Conservation (phyloP, 2,113 vertebrate species). For the Psittacus erithacus region DNA sequence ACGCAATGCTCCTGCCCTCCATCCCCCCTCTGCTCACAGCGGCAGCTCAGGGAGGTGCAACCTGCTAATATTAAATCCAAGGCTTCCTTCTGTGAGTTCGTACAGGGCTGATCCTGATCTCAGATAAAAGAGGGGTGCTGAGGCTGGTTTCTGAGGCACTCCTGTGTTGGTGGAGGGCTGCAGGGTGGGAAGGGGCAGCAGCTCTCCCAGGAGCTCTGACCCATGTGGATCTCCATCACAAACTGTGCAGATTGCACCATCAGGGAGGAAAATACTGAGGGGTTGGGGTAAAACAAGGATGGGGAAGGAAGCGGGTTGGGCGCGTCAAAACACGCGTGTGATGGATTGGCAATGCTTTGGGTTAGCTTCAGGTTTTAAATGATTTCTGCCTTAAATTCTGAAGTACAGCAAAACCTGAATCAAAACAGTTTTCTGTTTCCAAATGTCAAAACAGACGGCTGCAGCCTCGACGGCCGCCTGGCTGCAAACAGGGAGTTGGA, state of each 20-base stretch:
- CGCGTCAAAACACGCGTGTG: neutral
- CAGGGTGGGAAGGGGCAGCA: neutral
- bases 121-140: fast-evolving
- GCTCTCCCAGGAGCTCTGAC: neutral
- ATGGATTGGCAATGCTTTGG: neutral
- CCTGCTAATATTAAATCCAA: no score
- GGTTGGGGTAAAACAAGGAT: neutral
- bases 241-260: fast-evolving
- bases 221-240: fast-evolving
- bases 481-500: neutral
- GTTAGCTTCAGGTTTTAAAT: neutral
- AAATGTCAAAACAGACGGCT: neutral
- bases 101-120: neutral
- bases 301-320: neutral
- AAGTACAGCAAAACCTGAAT: neutral
- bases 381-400: neutral
- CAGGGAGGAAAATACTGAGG: neutral
- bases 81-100: neutral
- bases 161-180: fast-evolving
- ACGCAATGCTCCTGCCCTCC: no score
- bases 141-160: neutral
- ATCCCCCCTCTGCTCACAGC: neutral
- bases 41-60: neutral
- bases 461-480: neutral
- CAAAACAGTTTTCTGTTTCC: neutral